Conservation (phyloP, 2,113 vertebrate species). For the Lathamus discolor region DNA sequence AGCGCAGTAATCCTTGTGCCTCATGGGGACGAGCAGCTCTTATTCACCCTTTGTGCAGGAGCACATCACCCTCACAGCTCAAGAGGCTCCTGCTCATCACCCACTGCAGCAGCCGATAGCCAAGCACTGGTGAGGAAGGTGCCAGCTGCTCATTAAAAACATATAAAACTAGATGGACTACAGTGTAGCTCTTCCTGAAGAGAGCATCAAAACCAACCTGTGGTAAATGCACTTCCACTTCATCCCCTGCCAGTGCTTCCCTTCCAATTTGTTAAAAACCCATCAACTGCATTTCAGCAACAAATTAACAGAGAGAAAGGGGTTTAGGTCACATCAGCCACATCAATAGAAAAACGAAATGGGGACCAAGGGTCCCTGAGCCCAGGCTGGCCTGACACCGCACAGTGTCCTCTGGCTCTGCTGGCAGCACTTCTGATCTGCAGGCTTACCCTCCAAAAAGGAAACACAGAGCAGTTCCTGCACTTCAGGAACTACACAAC, state of each 20-base stretch:
- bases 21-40: accelerated
- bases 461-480: neutral
- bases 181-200: neutral
- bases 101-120: accelerated
- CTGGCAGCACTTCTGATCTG: neutral
- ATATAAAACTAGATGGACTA: neutral
- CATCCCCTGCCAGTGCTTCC: neutral
- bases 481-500: neutral
- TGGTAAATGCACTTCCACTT: neutral
- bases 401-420: neutral
- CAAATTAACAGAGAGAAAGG: neutral
- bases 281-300: neutral
- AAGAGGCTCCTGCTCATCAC: neutral
- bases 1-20: neutral
- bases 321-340: neutral
- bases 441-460: neutral
- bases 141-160: neutral
- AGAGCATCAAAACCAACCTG: neutral
- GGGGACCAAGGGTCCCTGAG: neutral
- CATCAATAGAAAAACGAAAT: neutral
- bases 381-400: neutral
- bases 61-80: accelerated
- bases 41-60: neutral
- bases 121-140: neutral
- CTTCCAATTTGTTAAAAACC: neutral